Evolutionary conservation across 2,797 vertebrate species (phyloP), one percentile per base, ranked within the genome.

Genomic region (Rhinatrema bivittatum): DNA sequence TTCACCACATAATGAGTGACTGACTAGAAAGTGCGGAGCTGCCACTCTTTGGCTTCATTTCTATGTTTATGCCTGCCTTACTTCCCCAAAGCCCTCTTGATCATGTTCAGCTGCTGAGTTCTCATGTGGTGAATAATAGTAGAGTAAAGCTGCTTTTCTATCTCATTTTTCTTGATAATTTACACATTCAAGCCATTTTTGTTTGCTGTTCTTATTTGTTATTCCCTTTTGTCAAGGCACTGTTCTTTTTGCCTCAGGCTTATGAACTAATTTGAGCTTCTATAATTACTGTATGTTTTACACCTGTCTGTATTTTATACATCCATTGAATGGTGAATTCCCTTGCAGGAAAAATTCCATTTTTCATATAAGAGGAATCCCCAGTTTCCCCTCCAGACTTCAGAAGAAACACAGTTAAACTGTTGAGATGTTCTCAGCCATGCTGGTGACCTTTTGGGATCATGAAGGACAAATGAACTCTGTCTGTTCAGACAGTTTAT

Each of bases 111-210:
- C 88, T 86, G 91, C 87, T 87, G 86, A 84, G 76, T 86, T 91
- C 90, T 93, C 88, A 89, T 89, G 88, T 85, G 77, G 79, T 73
- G 80, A 87, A 76, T 84, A 85, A 85, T 87, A 80, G 88, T 87
- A 85, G 82, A 82, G 86, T 86, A 91, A 91, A 91, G 88, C 89
- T 81, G 87, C 88, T 90, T 92, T 92, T 84, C 86, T 83, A 85
- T 79, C 81, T 90, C 85, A 86, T 86, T 91, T 91, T 88, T 85
- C 86, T 82, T 83, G 87, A 89, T 94, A 89, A 97, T 98, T 95
- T 98, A 91, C 90, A 97, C 93, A 91, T 96, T 93, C 87, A 90
- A 94, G 88, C 84, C 87, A 86, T 92, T 92, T 94, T 91, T 92
- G 88, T 96, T 91, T 93, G 88, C 87, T 72, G 62, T 75, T 79